A percentile compares a stretch with the other conserved stretches of the same genome.
Conservation (phyloP, 2,797 vertebrate genomes). For the Salarias fasciatus region DNA sequence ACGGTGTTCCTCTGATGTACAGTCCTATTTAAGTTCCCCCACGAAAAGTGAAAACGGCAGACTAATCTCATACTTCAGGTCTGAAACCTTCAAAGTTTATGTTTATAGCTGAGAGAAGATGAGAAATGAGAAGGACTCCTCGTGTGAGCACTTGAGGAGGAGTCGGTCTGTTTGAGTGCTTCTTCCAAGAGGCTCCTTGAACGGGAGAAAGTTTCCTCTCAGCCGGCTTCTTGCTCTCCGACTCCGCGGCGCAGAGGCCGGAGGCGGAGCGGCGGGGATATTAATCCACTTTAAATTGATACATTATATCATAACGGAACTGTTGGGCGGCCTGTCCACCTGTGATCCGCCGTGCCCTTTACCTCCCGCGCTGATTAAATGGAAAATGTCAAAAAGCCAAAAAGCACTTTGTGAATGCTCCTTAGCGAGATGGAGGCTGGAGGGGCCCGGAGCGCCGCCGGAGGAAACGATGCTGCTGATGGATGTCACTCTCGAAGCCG, state of each 20-base stretch:
- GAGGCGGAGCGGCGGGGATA: constrained; percentile 58
- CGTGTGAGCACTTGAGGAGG: too few species aligned
- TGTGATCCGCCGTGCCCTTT: constrained; percentile 71
- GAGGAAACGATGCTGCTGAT: constrained; percentile 54
- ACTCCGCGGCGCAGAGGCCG: constrained; percentile 62
- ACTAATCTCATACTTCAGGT: too few species aligned
- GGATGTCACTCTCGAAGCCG: constrained; percentile 48
- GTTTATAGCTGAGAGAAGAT: too few species aligned
- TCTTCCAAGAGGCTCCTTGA: constrained; percentile 45
- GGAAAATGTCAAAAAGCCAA: constrained; percentile 78
- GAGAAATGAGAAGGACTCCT: too few species aligned
- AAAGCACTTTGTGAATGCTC: constrained; percentile 72
- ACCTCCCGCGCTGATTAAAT: constrained; percentile 74
- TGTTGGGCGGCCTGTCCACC: constrained; percentile 63
- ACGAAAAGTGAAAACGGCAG: too few species aligned
- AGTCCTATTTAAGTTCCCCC: too few species aligned
- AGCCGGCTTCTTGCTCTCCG: constrained; percentile 49
- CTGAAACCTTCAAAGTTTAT: too few species aligned
- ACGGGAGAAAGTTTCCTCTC: constrained; percentile 49
- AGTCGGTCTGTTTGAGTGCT: too few species aligned
- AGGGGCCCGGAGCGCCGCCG: constrained; percentile 43
- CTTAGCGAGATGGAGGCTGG: constrained; percentile 61
- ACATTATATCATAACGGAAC: constrained; percentile 66
- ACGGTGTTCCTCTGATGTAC: too few species aligned
- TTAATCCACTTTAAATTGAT: constrained; percentile 72